Percentiles rank a stretch among this genome's conserved stretches.
Evolutionary conservation across 2,113 vertebrate genomes (phyloP).

Genomic region (Saguinus midas): DNA sequence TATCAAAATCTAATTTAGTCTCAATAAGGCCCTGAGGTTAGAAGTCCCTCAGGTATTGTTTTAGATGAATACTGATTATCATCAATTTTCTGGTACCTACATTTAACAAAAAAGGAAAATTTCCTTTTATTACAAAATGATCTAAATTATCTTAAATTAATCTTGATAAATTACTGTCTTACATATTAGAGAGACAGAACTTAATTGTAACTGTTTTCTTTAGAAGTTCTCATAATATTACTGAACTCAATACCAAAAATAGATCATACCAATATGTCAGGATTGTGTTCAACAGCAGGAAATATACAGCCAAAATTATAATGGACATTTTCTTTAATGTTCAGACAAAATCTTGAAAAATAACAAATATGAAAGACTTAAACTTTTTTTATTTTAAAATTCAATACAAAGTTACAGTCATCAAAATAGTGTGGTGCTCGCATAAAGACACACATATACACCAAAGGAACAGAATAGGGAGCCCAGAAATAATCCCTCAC

Average conservation of each 20-base stretch:
- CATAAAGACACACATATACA: no score
- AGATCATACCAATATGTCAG: not conserved
- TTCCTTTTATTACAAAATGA: not conserved
- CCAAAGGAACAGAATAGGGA: no score
- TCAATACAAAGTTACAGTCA: no score
- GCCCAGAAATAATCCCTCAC: no score
- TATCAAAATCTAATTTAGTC: not conserved
- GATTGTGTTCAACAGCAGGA: not conserved
- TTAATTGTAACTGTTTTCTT: not conserved
- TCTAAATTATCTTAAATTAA: not conserved
- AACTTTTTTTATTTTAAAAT: no score
- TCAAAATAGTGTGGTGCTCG: no score
- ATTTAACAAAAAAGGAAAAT: conserved; percentile 1
- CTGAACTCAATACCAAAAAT: not conserved
- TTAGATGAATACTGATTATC: not conserved
- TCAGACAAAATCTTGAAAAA: no score
- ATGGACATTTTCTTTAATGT: not conserved
- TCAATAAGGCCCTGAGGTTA: not conserved
- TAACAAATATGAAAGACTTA: no score
- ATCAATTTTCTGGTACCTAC: not conserved
- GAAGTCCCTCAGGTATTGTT: not conserved
- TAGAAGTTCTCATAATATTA: not conserved
- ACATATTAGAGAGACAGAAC: not conserved
- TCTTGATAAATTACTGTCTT: not conserved
- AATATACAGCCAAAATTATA: not conserved